phyloP scores from a whole-genome alignment of 2,888 invertebrate species.

The Phalera bucephala region DNA sequence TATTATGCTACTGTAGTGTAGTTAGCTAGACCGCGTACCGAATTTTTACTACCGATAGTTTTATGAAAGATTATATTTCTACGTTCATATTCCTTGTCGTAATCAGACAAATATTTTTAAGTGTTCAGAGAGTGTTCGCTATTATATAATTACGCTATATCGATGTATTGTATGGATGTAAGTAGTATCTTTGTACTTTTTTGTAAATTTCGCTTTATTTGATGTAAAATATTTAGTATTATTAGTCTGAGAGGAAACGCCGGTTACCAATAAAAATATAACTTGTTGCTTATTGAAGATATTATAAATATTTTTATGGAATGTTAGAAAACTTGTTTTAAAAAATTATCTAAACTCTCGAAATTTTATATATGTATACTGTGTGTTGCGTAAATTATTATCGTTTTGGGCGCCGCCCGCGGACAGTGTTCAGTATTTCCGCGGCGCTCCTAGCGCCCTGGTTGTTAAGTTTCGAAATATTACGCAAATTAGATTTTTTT shows the following conservation, averaged over 20 bases:
- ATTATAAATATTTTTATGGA: conserved; percentile 74
- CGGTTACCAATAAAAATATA: conserved; percentile 82
- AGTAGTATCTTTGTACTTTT: conserved; percentile 63
- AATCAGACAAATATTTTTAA: conserved; percentile 55
- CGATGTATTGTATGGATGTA: conserved; percentile 64
- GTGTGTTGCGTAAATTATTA: conserved; percentile 72
- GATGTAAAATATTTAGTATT: conserved; percentile 77
- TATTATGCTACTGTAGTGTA: conserved; percentile 55
- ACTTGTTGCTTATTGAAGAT: conserved; percentile 82
- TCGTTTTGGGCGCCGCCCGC: conserved; percentile 52
- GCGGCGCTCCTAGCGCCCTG: conserved; percentile 30
- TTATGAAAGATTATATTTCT: conserved; percentile 46
- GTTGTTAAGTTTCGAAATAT: conserved; percentile 78
- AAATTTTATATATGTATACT: conserved; percentile 56
- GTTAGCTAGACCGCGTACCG: conserved; percentile 63
- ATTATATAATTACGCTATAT: conserved; percentile 56
- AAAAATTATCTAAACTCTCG: conserved; percentile 53
- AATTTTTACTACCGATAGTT: conserved; percentile 76
- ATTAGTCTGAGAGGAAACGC: conserved; percentile 82
- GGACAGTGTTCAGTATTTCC: conserved; percentile 18
- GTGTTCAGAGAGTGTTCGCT: conserved; percentile 77
- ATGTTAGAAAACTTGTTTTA: conserved; percentile 73
- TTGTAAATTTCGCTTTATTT: conserved; percentile 77
- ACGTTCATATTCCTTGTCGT: conserved; percentile 61
- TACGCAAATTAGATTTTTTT: conserved; percentile 62